These are phyloP conservation scores for Falco concolor DNA, from an alignment of 2,797 vertebrate species.

Conservation along the genomic window DNA sequence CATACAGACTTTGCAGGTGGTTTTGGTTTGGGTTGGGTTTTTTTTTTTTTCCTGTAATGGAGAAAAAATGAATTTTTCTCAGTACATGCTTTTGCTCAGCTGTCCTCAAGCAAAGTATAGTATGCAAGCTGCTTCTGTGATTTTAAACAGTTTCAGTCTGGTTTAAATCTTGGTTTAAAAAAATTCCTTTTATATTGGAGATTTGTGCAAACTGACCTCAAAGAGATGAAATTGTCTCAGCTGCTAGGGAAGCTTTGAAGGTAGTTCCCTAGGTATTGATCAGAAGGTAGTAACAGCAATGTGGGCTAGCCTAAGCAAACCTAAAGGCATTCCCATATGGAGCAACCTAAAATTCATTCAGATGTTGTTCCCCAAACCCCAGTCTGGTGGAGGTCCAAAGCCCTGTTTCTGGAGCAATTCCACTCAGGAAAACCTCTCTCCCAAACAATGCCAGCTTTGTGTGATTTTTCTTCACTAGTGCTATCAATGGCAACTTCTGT, in stretches of 20 bases:
- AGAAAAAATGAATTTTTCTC: not conserved
- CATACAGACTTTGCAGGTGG: not conserved
- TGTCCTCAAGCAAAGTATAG: not conserved
- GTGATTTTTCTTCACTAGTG: accelerated
- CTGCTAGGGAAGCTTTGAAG: not conserved
- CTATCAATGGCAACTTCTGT: not conserved
- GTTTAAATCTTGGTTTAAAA: not conserved
- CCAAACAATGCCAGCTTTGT: accelerated
- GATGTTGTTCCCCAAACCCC: not conserved
- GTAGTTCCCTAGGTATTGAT: not conserved
- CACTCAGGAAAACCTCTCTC: not conserved
- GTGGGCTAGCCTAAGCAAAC: not conserved
- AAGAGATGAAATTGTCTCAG: not conserved
- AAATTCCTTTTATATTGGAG: not conserved
- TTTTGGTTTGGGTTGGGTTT: too few relatives aligned
- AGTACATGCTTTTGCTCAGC: not conserved
- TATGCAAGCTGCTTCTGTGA: not conserved
- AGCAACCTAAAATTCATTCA: not conserved
- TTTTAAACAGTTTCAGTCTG: not conserved
- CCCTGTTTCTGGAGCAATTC: not conserved
- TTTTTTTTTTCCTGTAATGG: not conserved
- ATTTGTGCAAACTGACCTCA: not conserved
- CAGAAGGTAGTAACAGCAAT: not conserved
- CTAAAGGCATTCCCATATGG: not conserved
- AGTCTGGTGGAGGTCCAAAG: not conserved